Base-by-base conservation (phyloP, 1,140 invertebrate species). In the Drosophila pseudoananassae region DNA sequence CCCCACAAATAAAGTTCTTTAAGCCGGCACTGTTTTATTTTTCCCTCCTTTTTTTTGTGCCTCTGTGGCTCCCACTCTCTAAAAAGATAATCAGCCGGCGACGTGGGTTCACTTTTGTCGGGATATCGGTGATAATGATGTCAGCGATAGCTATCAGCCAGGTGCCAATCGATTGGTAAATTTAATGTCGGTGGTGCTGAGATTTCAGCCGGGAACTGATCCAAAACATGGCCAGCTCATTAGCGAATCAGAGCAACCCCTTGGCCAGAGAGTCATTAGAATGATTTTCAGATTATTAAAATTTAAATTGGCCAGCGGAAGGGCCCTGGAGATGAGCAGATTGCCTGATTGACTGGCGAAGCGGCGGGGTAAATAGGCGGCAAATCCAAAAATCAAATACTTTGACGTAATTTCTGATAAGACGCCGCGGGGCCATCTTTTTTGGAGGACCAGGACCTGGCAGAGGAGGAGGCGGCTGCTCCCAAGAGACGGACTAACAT, bases 321-420 rank as follows among this genome's bases (percentile, higher is more conserved):
- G 38, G 3, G 15, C 29, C 58, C 46, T 63, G 51, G 29, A 33
- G 51, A 23, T 20, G 53, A 57, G 31, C 71, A 66, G 72, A 76
- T 58, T 65, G 59, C 9, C 29, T 64, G 76, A 73, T 60, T 57
- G 69, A 61, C 57, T 54, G 57, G 8, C 68, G 33, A 43, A 51
- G 29, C 31, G 43, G 47, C 36, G 43, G 43, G n/a, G 17, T 20
- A 59, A 72, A 63, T 61, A 64, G 81, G 74, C 75, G 78, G 54
- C 45, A 79, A 79, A 88, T 88, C 78, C 72, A 55, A 89, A 88
- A 83, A 83, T 82, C 83, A 88, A 88, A 88, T 88, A 88, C 76
- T 88, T 79, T 72, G 55, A 50, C 56, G 65, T 63, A 79, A 70
- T 79, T 76, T 83, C 82, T 78, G 60, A 78, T 63, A 79, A 76